Percentiles rank a stretch among this genome's conserved stretches.
phyloP scores from a whole-genome alignment of 2,888 invertebrate genomes.

The Platycheirus rosarum region DNA sequence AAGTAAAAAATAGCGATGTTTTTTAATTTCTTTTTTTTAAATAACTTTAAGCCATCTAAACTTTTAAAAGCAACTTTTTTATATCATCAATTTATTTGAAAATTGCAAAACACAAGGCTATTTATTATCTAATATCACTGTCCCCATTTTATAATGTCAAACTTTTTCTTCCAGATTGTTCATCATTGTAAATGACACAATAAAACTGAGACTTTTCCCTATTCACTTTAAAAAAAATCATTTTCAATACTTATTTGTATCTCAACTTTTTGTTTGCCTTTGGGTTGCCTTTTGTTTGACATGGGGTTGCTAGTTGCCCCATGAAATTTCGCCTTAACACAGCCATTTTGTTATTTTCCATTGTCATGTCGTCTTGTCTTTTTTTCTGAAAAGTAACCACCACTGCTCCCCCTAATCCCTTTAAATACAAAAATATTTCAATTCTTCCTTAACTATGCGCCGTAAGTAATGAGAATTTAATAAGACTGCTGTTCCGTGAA shows the following conservation, averaged over 20 bases:
- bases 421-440: conserved; percentile 18
- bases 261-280: conserved; percentile 37
- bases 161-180: conserved; percentile 12
- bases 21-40: too few relatives aligned
- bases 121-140: neutral
- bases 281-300: conserved; percentile 5
- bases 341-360: conserved; percentile 65
- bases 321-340: conserved; percentile 57
- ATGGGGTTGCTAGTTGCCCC: conserved; percentile 30
- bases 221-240: neutral
- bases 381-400: conserved; percentile 35
- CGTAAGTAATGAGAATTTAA: conserved; percentile 63
- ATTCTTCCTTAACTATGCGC: conserved; percentile 19
- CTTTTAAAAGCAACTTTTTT: too few relatives aligned
- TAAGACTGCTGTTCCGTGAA: conserved; percentile 41
- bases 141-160: conserved; percentile 10
- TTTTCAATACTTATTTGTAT: conserved; percentile 16
- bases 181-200: conserved; percentile 12
- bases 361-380: conserved; percentile 43
- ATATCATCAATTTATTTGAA: too few relatives aligned
- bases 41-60: too few relatives aligned
- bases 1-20: too few relatives aligned
- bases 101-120: too few relatives aligned
- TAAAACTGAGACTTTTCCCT: conserved; percentile 10
- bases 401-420: conserved; percentile 12